Evolutionary conservation across 1,140 invertebrate species (phyloP).

Genomic region (Nylanderia fulva): DNA sequence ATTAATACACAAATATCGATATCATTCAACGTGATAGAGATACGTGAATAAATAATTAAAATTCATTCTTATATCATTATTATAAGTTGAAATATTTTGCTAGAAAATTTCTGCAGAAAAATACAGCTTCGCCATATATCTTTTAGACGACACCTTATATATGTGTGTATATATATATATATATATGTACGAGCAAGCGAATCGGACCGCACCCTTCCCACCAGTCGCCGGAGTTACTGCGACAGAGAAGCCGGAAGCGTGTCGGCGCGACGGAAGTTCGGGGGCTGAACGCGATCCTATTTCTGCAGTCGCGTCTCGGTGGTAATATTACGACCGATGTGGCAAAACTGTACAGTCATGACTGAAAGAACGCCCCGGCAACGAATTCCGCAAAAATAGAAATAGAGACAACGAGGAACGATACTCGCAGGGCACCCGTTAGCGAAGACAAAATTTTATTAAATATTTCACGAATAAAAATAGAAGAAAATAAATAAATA

Average conservation of each 20-base stretch:
- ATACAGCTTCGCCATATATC: not conserved
- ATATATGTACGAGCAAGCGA: slow-evolving; percentile 14
- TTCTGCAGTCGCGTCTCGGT: slow-evolving; percentile 23
- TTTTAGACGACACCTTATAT: slow-evolving; percentile 6
- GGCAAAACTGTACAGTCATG: slow-evolving; percentile 22
- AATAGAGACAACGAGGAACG: not conserved
- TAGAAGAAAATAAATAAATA: not conserved
- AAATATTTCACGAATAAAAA: not conserved
- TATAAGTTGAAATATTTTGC: not conserved
- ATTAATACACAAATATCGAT: not conserved
- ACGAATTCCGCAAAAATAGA: slow-evolving; percentile 19
- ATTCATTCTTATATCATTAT: not conserved
- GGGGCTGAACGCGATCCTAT: slow-evolving; percentile 46
- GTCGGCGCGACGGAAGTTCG: slow-evolving; percentile 46
- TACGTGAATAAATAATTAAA: not conserved
- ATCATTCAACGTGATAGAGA: not conserved
- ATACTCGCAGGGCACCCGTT: no score
- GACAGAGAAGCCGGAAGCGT: slow-evolving; percentile 61
- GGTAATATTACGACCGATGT: slow-evolving; percentile 54
- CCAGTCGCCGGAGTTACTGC: not conserved
- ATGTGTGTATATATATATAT: slow-evolving; percentile 30
- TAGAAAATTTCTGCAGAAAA: not conserved
- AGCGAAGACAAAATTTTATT: no score
- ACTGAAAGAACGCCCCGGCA: not conserved
- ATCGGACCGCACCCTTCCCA: slow-evolving; percentile 30